phyloP scores from a whole-genome alignment of 2,888 invertebrate genomes.

The Lypha dubia region DNA sequence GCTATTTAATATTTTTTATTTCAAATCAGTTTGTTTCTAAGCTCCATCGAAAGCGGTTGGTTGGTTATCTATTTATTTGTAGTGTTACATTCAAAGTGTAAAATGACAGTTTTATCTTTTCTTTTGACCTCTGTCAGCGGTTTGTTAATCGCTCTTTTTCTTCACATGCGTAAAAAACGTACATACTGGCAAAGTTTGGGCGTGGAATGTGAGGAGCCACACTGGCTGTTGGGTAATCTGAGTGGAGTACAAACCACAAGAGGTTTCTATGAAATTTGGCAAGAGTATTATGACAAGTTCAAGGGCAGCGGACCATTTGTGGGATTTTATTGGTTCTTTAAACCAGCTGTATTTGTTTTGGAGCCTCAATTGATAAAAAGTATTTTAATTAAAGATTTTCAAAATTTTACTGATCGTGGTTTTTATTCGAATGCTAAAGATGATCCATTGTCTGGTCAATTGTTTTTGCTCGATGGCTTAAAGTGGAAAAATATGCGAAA shows the following conservation, averaged over 20 bases:
- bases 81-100: no score
- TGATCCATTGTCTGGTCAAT: conserved; percentile 81
- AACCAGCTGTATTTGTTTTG: conserved; percentile 75
- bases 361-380: conserved; percentile 77
- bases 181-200: conserved; percentile 64
- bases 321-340: conserved; percentile 79
- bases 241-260: conserved; percentile 48
- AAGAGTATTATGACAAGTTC: conserved; percentile 62
- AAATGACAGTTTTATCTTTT: no score
- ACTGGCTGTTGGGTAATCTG: conserved; percentile 55
- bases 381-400: conserved; percentile 79
- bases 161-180: conserved; percentile 32
- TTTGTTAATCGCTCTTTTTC: no score
- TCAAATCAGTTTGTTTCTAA: no score
- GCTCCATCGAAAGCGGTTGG: no score
- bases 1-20: no score
- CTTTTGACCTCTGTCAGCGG: no score
- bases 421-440: conserved; percentile 79
- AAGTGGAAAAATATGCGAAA: conserved; percentile 83
- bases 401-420: conserved; percentile 82
- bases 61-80: no score
- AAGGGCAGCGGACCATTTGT: conserved; percentile 73
- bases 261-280: conserved; percentile 74
- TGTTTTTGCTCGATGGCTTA: conserved; percentile 81
- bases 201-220: conserved; percentile 57